Base-by-base conservation (phyloP, 2,888 invertebrate genomes). In the Mycalesis mineus region DNA sequence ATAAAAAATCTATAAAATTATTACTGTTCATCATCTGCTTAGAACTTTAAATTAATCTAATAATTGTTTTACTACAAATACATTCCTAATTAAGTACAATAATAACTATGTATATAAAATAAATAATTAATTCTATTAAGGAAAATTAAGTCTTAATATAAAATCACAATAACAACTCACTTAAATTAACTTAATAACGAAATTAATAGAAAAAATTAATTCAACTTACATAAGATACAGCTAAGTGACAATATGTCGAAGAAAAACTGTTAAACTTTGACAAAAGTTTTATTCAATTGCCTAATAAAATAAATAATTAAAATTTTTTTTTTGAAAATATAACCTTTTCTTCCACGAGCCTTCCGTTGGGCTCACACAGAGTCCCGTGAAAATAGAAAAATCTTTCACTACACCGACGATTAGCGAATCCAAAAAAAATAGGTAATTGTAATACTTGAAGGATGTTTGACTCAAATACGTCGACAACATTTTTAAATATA, bases 341-440 rank as follows among this genome's bases (percentile, higher is more conserved):
- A 41, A 17, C 2, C n/a, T 22, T 22, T 22, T 42, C 60, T 66
- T 64, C 54, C 62, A 49, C 62, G 74, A 75, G 41, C 41, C 17
- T 74, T 73, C 64, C 65, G 79, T 74, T 75, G 77, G 77, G 77
- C 78, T 79, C 75, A 65, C 72, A 76, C 75, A 61, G 58, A 52
- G 67, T 74, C 77, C 74, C 73, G 52, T 55, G 67, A 68, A 66
- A 63, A 42, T 42, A 6, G 11, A 42, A 42, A 41, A 15, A n/a
- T n/a, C n/a, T n/a, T n/a, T n/a, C n/a, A n/a, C n/a, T n/a, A n/a
- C n/a, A n/a, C n/a, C n/a, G n/a, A n/a, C n/a, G 22, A 22, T 5
- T 22, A 36, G 36, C 33, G 17, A 48, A 36, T 36, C 33, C 28
- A 31, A 45, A 45, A 36, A 11, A 48, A 36, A n/a, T n/a, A n/a